A percentile compares a stretch with the other conserved stretches of the same genome.
These are phyloP conservation scores for Sycophila texana DNA, from an alignment of 2,888 invertebrate species.

Conservation along the genomic window DNA sequence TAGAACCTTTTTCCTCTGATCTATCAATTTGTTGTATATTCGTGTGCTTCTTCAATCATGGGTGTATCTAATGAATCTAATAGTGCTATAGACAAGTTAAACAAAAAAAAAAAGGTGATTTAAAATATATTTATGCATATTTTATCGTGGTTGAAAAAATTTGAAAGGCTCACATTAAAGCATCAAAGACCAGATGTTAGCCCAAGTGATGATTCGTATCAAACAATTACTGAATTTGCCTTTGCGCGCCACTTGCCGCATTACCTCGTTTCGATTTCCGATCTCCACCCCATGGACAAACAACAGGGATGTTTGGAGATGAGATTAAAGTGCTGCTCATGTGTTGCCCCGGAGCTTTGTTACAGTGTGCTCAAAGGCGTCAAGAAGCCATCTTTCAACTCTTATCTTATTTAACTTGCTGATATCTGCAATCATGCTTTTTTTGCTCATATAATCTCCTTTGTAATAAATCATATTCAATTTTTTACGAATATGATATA, in stretches of 20 bases:
- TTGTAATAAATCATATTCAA: not conserved
- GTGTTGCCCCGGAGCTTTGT: slow-evolving; percentile 19
- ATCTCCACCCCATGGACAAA: slow-evolving; percentile 44
- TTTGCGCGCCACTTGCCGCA: slow-evolving; percentile 23
- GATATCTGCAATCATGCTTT: slow-evolving; percentile 18
- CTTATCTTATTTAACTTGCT: slow-evolving; percentile 38
- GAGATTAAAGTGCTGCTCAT: slow-evolving; percentile 30
- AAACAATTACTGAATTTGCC: slow-evolving; percentile 21
- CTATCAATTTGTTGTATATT: too few species aligned
- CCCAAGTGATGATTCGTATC: not conserved
- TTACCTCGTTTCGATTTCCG: slow-evolving; percentile 28
- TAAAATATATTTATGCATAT: too few species aligned
- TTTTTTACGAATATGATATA: too few species aligned
- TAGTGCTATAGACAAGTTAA: too few species aligned
- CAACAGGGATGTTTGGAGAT: slow-evolving; percentile 37
- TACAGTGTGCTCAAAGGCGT: not conserved
- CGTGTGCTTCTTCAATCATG: too few species aligned
- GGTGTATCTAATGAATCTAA: too few species aligned
- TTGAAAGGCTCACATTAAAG: not conserved
- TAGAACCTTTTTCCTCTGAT: too few species aligned
- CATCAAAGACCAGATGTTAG: slow-evolving; percentile 13
- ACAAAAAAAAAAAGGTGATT: too few species aligned
- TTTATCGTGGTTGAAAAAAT: too few species aligned
- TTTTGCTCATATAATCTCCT: not conserved
- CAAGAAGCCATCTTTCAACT: slow-evolving; percentile 31